Base-by-base conservation (phyloP, 1,140 invertebrate genomes). In the Limonius californicus region DNA sequence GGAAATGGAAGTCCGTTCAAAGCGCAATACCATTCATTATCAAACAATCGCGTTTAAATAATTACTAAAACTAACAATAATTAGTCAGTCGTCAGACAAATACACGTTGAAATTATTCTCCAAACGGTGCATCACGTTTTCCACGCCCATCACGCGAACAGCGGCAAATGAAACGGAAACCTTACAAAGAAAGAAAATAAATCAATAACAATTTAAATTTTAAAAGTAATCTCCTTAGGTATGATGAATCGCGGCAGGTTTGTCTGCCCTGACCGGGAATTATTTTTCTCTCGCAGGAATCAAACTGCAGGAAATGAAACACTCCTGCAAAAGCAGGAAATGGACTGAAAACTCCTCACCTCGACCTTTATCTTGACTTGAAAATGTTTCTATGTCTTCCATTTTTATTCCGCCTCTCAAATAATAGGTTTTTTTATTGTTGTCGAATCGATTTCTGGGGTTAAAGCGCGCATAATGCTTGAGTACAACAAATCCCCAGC, bases 221-320 rank as follows among this genome's bases (percentile, higher is more conserved):
- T 50, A 55, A 55, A 55, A 27, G 14, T 32, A 55, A 32, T 27
- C 19, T 19, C 18, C 9, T 55, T 55, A 55, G 14, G n/a, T 55
- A 55, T 55, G 20, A 55, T 23, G 20, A 50, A 50, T 50, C 16
- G 45, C 18, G 9, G 9, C 2, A 55, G 54, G 20, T 55, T 55
- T 55, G 54, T 32, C 27, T 55, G 11, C n/a, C 16, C 18, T 55
- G 14, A 15, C 32, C 14, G 43, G 35, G 62, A 63, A 59, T 63
- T 59, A 63, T 63, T 63, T 57, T 56, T 53, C 57, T 57, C 61
- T 32, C 35, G 39, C 47, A 55, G 45, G 56, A 63, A 63, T 43
- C 57, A 14, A 59, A 63, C 57, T 45, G 56, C 62, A 63, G 62
- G 62, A 63, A 63, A 63, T 63, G 62, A 63, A 63, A 63, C 32